Evolutionary conservation across 30 jellyfish, hydroid and myxozoan species (phyloP).

Genomic region (Phacellophora camtschatica): DNA sequence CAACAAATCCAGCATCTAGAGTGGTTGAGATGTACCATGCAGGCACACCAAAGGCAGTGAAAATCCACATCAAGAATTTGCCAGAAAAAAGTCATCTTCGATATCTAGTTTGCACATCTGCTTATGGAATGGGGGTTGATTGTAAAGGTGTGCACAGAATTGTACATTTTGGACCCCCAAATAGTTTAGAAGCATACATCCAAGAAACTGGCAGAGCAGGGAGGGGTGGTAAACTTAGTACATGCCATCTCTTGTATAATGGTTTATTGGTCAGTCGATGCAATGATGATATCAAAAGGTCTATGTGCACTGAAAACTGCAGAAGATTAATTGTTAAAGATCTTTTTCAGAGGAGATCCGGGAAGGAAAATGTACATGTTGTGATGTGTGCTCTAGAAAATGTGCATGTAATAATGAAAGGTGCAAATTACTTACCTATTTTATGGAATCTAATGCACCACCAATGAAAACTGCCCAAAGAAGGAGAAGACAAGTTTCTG

Average conservation of each 20-base stretch:
- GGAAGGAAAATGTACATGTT: background rate
- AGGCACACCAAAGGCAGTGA: conserved; percentile 24
- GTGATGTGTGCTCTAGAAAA: conserved; percentile 14
- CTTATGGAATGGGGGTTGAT: conserved; percentile 47
- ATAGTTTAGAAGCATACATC: conserved; percentile 1
- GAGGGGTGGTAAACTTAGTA: conserved; percentile 21
- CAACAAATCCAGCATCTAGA: background rate
- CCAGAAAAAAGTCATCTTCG: conserved; percentile 7
- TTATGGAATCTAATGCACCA: background rate
- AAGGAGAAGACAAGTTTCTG: background rate
- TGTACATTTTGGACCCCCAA: conserved; percentile 53
- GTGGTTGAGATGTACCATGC: conserved; percentile 44
- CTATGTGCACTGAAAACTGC: background rate
- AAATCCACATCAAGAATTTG: background rate
- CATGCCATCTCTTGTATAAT: conserved; percentile 10
- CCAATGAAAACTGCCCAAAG: background rate
- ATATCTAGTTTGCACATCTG: conserved; percentile 21
- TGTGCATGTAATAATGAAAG: background rate
- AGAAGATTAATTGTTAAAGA: background rate
- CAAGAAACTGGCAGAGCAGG: conserved; percentile 56
- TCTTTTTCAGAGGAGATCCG: conserved; percentile 3
- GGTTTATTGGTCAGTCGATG: background rate
- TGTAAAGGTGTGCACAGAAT: background rate
- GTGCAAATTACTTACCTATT: background rate
- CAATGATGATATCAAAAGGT: conserved; percentile 20